Percentiles rank a stretch among this genome's conserved stretches.
Evolutionary conservation across 2,888 invertebrate genomes (phyloP).

Genomic region (Neoitamus cyanurus): DNA sequence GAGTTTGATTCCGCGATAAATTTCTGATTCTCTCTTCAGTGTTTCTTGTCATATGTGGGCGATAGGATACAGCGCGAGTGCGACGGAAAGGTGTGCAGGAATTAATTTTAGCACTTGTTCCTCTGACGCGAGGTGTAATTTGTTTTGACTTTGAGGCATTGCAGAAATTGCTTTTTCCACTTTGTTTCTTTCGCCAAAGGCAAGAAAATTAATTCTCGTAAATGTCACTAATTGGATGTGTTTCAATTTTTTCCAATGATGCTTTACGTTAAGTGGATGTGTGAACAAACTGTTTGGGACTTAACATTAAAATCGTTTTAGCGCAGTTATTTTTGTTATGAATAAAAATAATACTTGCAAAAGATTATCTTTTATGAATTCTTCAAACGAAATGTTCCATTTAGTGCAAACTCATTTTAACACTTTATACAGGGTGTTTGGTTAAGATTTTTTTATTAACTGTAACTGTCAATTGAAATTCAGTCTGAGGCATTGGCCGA

Average conservation of each 20-base stretch:
- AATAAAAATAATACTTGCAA: not conserved
- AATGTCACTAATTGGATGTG: not conserved
- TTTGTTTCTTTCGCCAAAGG: not conserved
- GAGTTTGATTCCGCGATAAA: not conserved
- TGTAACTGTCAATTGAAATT: too few relatives aligned
- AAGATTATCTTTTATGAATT: too few relatives aligned
- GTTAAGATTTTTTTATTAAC: too few relatives aligned
- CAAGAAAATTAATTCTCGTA: not conserved
- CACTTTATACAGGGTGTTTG: too few relatives aligned
- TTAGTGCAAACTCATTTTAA: too few relatives aligned
- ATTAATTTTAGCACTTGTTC: conserved; percentile 25
- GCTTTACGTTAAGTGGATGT: not conserved
- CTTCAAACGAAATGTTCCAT: too few relatives aligned
- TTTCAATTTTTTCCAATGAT: not conserved
- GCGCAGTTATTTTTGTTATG: not conserved
- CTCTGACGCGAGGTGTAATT: not conserved
- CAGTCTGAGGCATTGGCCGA: too few relatives aligned
- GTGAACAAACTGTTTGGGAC: not conserved
- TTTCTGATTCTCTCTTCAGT: not conserved
- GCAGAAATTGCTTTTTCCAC: not conserved
- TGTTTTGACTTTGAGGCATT: not conserved
- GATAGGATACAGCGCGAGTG: not conserved
- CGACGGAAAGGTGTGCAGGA: conserved; percentile 11
- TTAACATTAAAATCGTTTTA: not conserved
- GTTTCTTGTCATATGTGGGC: not conserved